Evolutionary conservation across 2,797 vertebrate genomes (phyloP).

Genomic region (Crocodylus rhombifer): DNA sequence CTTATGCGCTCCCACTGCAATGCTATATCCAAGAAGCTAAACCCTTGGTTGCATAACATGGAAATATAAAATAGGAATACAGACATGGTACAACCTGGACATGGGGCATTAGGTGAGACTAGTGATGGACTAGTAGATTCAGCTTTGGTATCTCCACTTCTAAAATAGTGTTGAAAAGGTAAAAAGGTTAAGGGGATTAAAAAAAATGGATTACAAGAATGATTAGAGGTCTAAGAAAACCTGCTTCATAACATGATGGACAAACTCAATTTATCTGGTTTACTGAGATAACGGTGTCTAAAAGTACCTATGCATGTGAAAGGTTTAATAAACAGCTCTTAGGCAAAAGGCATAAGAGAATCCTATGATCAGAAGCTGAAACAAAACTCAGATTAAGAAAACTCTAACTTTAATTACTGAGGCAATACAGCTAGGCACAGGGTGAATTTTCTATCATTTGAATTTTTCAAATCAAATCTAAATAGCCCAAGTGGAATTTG

Average conservation of each 20-base stretch:
- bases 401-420: neutral
- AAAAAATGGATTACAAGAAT: neutral
- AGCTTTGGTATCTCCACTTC: conserved; percentile 32
- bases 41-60: conserved; percentile 52
- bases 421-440: neutral
- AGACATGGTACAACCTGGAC: conserved; percentile 67
- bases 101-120: conserved; percentile 50
- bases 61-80: conserved; percentile 67
- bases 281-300: neutral
- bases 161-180: conserved; percentile 45
- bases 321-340: neutral
- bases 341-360: neutral
- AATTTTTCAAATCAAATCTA: neutral
- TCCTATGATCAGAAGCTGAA: neutral
- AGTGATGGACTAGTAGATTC: conserved; percentile 20
- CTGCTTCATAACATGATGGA: neutral
- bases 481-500: neutral
- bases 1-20: conserved; percentile 49
- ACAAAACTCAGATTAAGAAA: neutral
- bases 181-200: conserved; percentile 2
- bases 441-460: neutral
- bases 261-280: neutral
- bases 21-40: conserved; percentile 50
- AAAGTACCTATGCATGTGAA: neutral
- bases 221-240: neutral